phyloP scores from a whole-genome alignment of 2,888 invertebrate species.

The Drosophila subquinaria region DNA sequence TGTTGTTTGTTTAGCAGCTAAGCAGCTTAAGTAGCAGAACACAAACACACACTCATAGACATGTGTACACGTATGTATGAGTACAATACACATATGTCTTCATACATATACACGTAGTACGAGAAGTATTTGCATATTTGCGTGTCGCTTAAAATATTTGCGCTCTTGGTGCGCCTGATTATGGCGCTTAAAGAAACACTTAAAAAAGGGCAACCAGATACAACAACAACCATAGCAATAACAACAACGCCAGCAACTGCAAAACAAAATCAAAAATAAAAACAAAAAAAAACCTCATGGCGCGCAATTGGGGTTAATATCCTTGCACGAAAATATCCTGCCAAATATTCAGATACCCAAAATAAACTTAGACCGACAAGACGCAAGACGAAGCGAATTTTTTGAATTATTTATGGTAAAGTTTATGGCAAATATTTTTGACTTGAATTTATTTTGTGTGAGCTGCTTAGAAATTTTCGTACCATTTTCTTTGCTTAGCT shows the following conservation, averaged over 20 bases:
- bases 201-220: slow-evolving; percentile 67
- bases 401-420: slow-evolving; percentile 81
- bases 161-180: slow-evolving; percentile 77
- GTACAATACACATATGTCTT: slow-evolving; percentile 34
- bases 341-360: slow-evolving; percentile 47
- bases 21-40: slow-evolving; percentile 73
- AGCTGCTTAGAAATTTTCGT: slow-evolving; percentile 46
- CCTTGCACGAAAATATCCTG: slow-evolving; percentile 74
- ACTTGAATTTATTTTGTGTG: slow-evolving; percentile 69
- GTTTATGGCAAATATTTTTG: slow-evolving; percentile 79
- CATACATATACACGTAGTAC: slow-evolving; percentile 32
- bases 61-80: slow-evolving; percentile 22
- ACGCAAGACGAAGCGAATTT: slow-evolving; percentile 44
- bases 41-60: slow-evolving; percentile 21
- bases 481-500: slow-evolving; percentile 8
- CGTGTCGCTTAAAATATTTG: slow-evolving; percentile 74
- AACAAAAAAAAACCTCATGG: too few relatives aligned
- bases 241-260: slow-evolving; percentile 4
- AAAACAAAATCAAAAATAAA: slow-evolving; percentile 26
- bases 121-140: slow-evolving; percentile 78
- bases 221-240: slow-evolving; percentile 28
- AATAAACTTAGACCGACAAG: slow-evolving; percentile 8
- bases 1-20: slow-evolving; percentile 74
- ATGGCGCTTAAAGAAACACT: slow-evolving; percentile 82
- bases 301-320: slow-evolving; percentile 81